phyloP scores from a whole-genome alignment of 2,113 vertebrate species.

The Alexandromys fortis region DNA sequence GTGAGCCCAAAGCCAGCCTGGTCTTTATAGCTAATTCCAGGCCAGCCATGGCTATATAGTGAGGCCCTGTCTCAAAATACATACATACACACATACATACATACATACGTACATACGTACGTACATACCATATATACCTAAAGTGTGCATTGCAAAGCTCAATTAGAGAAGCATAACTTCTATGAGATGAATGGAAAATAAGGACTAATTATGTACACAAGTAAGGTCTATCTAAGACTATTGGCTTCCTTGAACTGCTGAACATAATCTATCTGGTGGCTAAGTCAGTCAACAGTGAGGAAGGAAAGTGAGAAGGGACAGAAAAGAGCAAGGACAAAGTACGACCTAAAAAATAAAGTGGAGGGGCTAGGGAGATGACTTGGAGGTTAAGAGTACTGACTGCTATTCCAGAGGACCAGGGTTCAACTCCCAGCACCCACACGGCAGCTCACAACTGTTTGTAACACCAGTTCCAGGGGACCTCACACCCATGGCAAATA shows the following conservation, averaged over 20 bases:
- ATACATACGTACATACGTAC: neutral
- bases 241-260: neutral
- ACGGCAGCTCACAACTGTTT: neutral
- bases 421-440: neutral
- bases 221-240: too few species aligned
- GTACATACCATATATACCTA: neutral
- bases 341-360: neutral
- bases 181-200: neutral
- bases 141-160: neutral
- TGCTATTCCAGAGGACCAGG: neutral
- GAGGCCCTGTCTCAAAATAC: neutral
- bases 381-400: neutral
- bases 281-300: neutral
- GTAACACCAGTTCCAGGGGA: neutral
- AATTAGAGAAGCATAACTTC: neutral
- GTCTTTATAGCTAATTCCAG: neutral
- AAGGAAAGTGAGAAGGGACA: neutral
- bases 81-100: neutral
- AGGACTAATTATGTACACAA: neutral
- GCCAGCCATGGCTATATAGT: neutral
- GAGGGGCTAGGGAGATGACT: neutral
- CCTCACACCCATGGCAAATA: neutral
- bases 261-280: neutral
- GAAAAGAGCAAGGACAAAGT: neutral
- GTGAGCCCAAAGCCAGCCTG: neutral